Evolutionary conservation across 35 echinoderm and acorn worm species (phyloP), one percentile per base, ranked within the genome.

Genomic region (Strongylocentrotus purpuratus): DNA sequence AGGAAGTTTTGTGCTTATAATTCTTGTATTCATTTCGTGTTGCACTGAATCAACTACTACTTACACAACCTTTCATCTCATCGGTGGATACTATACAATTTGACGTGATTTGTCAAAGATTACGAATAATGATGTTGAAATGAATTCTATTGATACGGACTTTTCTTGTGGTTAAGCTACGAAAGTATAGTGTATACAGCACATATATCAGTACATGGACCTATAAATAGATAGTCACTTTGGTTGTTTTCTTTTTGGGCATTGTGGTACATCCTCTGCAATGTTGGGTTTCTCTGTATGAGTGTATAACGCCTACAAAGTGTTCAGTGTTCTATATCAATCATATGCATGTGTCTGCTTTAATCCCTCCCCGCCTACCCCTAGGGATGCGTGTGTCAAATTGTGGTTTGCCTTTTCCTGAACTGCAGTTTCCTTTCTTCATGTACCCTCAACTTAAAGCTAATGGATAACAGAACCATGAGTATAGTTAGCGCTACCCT

Each of bases 381-480:
- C 65, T n/a, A 78, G 65, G 65, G 65, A 78, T 8, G 65, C 65
- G 65, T 78, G 65, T 78, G 65, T 78, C 65, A 78, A 78, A 78
- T 28, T 78, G 65, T 78, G 65, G 65, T 78, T 78, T 78, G 65
- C 65, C 65, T 78, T 78, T 78, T 78, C 65, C 65, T 78, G 65
- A 78, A 78, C 65, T 78, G 22, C 65, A 78, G 65, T 78, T 78
- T n/a, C 65, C 65, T 78, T 78, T 78, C 46, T 48, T 92, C 88
- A 18, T 90, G 91, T 92, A 48, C 52, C 52, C 25, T 41, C 46
- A 45, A 17, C 46, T 90, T 90, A 45, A 90, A 45, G 46, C 46
- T 46, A 45, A 55, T 55, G 91, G 20, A n/a, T 46, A 55, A 46
- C 22, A 92, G 47, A 92, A 92, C 7, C 89, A 0, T 92, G 9